A percentile compares a stretch with the other conserved stretches of the same genome.
phyloP scores from a whole-genome alignment of 2,113 vertebrate genomes.

The Numida meleagris region DNA sequence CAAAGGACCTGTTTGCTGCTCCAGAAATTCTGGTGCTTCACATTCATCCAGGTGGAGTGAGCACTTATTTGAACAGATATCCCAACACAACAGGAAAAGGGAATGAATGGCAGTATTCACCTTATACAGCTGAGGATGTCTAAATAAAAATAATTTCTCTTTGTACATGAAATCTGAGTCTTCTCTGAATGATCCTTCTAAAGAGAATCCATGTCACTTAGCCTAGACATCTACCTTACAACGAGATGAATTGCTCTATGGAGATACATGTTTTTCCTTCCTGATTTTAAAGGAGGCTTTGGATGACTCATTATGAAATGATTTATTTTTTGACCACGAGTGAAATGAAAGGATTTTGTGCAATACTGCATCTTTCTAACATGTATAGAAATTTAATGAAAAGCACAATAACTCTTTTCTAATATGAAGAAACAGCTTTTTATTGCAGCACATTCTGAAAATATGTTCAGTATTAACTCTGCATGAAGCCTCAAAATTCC shows the following conservation, averaged over 20 bases:
- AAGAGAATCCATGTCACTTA: not conserved
- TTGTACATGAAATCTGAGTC: not conserved
- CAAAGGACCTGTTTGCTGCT: not conserved
- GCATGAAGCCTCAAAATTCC: not conserved
- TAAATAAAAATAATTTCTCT: not conserved
- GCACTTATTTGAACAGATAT: not conserved
- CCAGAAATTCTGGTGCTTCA: not conserved
- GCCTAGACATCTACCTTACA: fast-evolving
- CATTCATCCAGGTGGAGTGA: not conserved
- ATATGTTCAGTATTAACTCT: not conserved
- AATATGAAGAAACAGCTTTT: not conserved
- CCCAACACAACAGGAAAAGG: not conserved
- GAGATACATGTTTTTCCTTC: not conserved
- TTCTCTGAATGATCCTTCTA: not conserved
- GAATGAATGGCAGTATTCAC: not conserved
- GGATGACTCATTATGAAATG: not conserved
- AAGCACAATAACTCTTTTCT: not conserved
- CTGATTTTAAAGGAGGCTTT: not conserved
- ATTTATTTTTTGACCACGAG: not conserved
- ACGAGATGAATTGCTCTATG: not conserved
- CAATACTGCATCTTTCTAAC: not conserved
- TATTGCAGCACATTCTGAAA: not conserved
- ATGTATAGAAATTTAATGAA: not conserved
- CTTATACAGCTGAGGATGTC: not conserved
- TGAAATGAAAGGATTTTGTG: not conserved